Evolutionary conservation across 2,797 vertebrate species (phyloP).

Genomic region (Coilia nasus): DNA sequence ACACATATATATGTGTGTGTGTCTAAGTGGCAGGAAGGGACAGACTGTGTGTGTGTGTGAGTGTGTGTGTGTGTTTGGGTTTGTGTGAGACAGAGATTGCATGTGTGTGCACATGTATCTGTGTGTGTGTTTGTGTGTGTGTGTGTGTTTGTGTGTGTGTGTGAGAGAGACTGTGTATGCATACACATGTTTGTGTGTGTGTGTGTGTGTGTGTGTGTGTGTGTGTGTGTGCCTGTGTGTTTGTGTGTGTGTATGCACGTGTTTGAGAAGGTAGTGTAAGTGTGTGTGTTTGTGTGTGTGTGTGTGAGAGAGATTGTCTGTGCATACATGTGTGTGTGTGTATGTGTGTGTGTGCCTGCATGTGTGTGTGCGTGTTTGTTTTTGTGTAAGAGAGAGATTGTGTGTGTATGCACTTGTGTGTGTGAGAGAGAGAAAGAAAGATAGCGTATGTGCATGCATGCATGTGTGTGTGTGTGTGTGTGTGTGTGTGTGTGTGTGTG

Average conservation of each 20-base stretch:
- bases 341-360: conserved; percentile 33
- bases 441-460: background rate
- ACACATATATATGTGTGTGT: background rate
- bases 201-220: background rate
- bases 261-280: background rate
- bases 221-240: background rate
- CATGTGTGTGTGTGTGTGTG: conserved; percentile 32
- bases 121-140: background rate
- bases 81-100: conserved; percentile 7
- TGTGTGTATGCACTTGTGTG: too few relatives aligned
- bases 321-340: too few relatives aligned
- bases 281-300: conserved; percentile 49
- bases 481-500: background rate
- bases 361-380: conserved; percentile 47
- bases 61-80: conserved; percentile 29
- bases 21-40: too few relatives aligned
- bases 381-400: background rate
- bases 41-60: background rate
- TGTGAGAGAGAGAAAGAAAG: too few relatives aligned
- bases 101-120: background rate
- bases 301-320: too few relatives aligned
- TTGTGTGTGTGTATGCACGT: conserved; percentile 32
- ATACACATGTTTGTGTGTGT: too few relatives aligned
- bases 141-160: conserved; percentile 21
- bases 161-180: background rate